These are phyloP conservation scores for Zootermopsis nevadensis DNA, from an alignment of 2,888 invertebrate genomes.

Conservation along the genomic window DNA sequence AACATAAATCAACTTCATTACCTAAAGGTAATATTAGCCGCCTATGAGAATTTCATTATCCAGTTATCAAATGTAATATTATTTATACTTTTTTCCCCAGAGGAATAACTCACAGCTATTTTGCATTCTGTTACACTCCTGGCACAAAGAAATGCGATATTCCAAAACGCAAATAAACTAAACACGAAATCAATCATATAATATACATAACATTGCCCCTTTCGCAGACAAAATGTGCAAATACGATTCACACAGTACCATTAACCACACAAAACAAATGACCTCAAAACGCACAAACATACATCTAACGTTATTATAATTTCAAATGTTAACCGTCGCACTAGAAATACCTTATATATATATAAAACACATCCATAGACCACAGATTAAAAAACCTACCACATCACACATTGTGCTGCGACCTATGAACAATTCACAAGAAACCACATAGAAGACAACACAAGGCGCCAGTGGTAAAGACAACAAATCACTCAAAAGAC, in stretches of 20 bases:
- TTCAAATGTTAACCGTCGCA: slow-evolving; percentile 38
- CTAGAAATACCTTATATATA: no score
- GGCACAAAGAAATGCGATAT: neutral
- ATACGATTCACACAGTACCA: neutral
- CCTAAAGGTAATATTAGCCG: neutral
- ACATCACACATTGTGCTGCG: no score
- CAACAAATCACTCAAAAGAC: no score
- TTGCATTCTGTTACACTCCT: neutral
- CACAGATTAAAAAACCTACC: no score
- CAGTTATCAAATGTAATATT: neutral
- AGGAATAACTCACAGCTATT: neutral
- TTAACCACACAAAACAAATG: neutral
- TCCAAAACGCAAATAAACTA: neutral
- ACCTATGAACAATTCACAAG: no score
- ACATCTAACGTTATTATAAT: neutral
- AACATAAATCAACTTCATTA: neutral
- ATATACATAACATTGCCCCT: neutral
- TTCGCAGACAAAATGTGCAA: neutral
- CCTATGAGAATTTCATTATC: neutral
- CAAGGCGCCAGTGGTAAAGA: no score
- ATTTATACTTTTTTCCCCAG: neutral
- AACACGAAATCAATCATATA: neutral
- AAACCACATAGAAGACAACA: no score
- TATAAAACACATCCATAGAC: no score
- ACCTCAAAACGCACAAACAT: neutral